These are phyloP conservation scores for Oreohelix idahoensis DNA, from an alignment of 1,140 invertebrate genomes.

Conservation along the genomic window DNA sequence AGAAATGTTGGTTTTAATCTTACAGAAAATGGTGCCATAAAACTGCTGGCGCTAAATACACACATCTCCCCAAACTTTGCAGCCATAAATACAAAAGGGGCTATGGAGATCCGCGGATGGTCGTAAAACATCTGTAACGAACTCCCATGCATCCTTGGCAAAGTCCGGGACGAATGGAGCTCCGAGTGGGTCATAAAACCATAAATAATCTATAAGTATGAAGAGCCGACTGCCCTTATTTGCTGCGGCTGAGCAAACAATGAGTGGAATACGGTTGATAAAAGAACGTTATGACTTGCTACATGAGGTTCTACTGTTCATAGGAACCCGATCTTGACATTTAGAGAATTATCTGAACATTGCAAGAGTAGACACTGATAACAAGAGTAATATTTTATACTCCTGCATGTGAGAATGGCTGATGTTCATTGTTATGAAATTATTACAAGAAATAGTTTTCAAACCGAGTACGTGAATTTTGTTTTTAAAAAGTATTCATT, in stretches of 20 bases:
- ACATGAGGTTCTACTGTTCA: too few species aligned
- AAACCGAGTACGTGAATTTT: too few species aligned
- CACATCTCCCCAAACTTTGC: not conserved
- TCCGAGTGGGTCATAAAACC: constrained; percentile 9
- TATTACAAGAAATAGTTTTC: too few species aligned
- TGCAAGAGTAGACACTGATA: too few species aligned
- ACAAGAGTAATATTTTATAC: too few species aligned
- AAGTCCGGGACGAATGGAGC: not conserved
- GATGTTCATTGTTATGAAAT: too few species aligned
- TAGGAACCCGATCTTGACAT: too few species aligned
- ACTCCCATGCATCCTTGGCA: not conserved
- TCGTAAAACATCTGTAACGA: not conserved
- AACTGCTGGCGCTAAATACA: constrained; percentile 8
- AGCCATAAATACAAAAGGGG: not conserved
- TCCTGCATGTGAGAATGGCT: too few species aligned
- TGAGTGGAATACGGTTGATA: not conserved
- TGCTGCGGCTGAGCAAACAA: not conserved
- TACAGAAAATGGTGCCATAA: not conserved
- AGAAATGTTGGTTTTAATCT: not conserved
- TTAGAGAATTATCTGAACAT: too few species aligned
- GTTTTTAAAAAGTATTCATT: too few species aligned
- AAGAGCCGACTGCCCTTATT: not conserved
- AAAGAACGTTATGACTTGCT: not conserved
- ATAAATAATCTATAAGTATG: not conserved
- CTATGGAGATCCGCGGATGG: not conserved